Conservation (phyloP, 2,797 vertebrate genomes). For the Okamejei kenojei region DNA sequence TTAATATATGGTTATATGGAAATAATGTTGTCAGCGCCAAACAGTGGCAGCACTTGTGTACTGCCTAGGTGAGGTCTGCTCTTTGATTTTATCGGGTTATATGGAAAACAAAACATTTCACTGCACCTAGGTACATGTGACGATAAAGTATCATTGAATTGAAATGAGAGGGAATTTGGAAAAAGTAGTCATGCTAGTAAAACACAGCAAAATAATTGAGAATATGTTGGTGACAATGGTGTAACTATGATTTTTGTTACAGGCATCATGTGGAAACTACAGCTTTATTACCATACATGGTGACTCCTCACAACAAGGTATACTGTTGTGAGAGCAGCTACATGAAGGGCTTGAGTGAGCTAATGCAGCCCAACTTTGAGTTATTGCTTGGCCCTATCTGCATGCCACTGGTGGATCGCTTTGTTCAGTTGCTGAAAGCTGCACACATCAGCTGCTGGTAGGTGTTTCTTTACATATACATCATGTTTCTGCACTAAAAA, state of each 20-base stretch:
- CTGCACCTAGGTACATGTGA: no score
- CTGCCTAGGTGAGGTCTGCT: no score
- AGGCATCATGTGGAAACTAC: constrained; percentile 92
- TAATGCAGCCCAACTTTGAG: constrained; percentile 94
- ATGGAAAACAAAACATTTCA: no score
- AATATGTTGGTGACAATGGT: background rate
- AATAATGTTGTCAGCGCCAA: no score
- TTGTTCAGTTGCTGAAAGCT: constrained; percentile 81
- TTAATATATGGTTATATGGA: background rate
- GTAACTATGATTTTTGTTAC: constrained; percentile 43
- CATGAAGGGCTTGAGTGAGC: constrained; percentile 87
- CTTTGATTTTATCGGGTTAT: no score
- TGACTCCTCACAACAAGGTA: constrained; percentile 92
- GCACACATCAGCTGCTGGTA: constrained; percentile 86
- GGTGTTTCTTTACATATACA: constrained; percentile 44
- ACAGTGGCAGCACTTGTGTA: no score
- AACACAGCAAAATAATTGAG: background rate
- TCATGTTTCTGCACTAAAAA: background rate
- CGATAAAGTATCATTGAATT: no score
- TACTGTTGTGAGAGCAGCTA: constrained; percentile 93
- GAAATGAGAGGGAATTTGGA: background rate
- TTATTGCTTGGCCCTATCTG: constrained; percentile 90
- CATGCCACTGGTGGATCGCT: constrained; percentile 86
- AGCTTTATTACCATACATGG: constrained; percentile 94
- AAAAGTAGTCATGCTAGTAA: background rate